phyloP scores from a whole-genome alignment of 2,113 vertebrate genomes.

The Erinaceus europaeus region DNA sequence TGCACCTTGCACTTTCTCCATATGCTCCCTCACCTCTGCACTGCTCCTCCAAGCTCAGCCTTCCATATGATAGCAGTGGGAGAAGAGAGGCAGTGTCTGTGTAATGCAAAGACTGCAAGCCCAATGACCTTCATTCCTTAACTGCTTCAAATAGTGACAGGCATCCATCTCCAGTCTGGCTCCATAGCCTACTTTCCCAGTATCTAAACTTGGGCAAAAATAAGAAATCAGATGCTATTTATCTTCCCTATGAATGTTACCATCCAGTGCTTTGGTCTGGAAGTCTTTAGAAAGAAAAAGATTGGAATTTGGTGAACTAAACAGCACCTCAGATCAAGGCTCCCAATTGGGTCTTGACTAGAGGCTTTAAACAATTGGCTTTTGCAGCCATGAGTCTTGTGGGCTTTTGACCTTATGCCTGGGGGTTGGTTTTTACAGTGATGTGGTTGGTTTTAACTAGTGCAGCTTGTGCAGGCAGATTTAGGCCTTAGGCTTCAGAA shows the following conservation, averaged over 20 bases:
- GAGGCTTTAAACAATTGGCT: neutral
- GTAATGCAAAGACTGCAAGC: neutral
- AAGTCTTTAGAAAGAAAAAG: neutral
- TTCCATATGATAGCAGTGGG: no score
- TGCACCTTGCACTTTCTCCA: fast-evolving
- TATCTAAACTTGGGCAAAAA: neutral
- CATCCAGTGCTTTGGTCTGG: neutral
- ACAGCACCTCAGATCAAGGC: neutral
- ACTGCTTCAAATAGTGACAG: no score
- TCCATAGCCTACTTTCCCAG: neutral
- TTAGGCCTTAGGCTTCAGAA: neutral
- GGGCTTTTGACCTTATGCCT: neutral
- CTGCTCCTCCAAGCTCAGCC: neutral
- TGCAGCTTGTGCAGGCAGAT: neutral
- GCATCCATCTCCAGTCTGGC: no score
- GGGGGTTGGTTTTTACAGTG: neutral
- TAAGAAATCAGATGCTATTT: neutral
- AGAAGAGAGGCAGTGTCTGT: neutral
- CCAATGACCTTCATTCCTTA: no score
- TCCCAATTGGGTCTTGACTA: neutral
- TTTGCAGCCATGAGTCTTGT: neutral
- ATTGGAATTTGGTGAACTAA: neutral
- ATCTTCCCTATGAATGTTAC: neutral
- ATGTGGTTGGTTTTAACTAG: constrained; percentile 6
- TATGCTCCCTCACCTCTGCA: fast-evolving